Evolutionary conservation across 2,888 invertebrate species (phyloP), one percentile per base, ranked within the genome.

Genomic region (Xylota segnis): DNA sequence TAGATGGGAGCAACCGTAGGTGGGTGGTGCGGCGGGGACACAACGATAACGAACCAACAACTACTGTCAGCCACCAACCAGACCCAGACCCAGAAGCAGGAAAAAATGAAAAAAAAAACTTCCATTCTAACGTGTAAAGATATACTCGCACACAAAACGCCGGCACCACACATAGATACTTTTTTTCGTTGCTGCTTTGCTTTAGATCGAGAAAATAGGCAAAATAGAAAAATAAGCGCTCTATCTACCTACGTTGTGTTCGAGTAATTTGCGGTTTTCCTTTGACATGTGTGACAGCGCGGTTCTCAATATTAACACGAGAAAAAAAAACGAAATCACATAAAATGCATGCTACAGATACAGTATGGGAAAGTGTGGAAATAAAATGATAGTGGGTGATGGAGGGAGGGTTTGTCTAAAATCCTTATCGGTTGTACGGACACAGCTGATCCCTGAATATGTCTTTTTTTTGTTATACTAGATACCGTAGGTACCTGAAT

Each of bases 191-290:
- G 45, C 16, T 65, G 16, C 16, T 37, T 37, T 50, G 47, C 47
- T 40, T 59, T 47, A 43, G 32, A 34, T 18, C 52, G 29, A 63
- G 54, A 50, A 68, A 83, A 83, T 72, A 68, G 61, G 47, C 72
- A 61, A 78, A 63, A 63, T 79, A 84, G 65, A 66, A 61, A 78
- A 63, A 63, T 79, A 84, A 70, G 81, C 75, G 70, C 23, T 61
- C 14, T 77, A 61, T 59, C 29, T 54, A 54, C 72, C 59, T 47
- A 52, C 50, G 29, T 50, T 65, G 78, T 72, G 65, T 66, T 65
- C 59, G 50, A 63, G 70, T 71, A 81, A 75, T 79, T 84, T 75
- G 84, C 70, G 75, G 56, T 75, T 79, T 66, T 79, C 74, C 50
- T 79, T 78, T 75, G 70, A 79, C 75, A 75, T 47, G 61, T 70